Base-by-base conservation (phyloP, 2,113 vertebrate genomes). In the Nerophis ophidion region DNA sequence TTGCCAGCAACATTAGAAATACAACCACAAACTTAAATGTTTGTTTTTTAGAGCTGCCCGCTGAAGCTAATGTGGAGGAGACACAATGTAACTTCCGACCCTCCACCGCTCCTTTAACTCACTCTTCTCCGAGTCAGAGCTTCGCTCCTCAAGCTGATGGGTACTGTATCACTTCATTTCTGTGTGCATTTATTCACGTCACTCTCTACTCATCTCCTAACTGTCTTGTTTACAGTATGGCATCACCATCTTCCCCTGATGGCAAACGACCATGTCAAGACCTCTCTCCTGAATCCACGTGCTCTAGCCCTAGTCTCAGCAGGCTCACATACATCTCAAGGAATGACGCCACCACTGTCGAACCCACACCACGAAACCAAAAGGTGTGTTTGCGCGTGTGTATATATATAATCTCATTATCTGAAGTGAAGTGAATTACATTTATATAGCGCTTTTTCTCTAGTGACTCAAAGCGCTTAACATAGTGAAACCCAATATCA, bases 51-150 rank as follows among this genome's bases (percentile, higher is more conserved):
- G 84, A 71, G 16, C 4, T 55, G 26, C 63, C 8, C 33, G 79
- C 87, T 71, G 61, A 87, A 40, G 71, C 70, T 3, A 50, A 38
- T 60, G 73, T 68, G 42, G 92, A 93, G 56, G 88, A 91, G 19
- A 92, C 87, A 0, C 91, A 89, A 17, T 90, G 60, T 19, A 92
- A 81, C 82, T 97, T 97, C 83, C 91, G 94, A 81, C 95, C 93
- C 15, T 97, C 95, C 54, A 93, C 93, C 26, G 93, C 92, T 60
- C 95, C 95, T 11, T 86, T 98, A 16, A 98, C 90, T 60, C 97
- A 98, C 81, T 99, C 96, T 48, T 98, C 96, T 64, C 95, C 96
- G 42, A 95, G 94, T 80, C 94, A 97, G 47, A 76, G 82, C 42
- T 93, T 92, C 45, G 64, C 91, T 72, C 81, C 77, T 0, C 89